Evolutionary conservation across 2,888 invertebrate genomes (phyloP).

Genomic region (Steinernema carpocapsae): DNA sequence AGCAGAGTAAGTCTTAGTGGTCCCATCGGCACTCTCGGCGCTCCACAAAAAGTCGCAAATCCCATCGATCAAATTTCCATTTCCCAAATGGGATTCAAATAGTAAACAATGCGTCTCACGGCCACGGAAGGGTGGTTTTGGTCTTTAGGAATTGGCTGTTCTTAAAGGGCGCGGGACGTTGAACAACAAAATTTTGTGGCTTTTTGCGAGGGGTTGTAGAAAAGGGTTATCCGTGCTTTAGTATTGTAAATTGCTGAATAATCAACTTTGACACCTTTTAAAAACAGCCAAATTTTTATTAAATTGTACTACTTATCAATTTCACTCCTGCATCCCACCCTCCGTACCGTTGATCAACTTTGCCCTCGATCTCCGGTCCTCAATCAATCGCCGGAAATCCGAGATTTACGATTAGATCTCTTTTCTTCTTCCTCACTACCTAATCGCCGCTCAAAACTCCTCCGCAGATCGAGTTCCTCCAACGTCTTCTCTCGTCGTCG

Average conservation of each 20-base stretch:
- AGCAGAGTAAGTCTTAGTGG: conserved; percentile 6
- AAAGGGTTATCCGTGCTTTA: too few species aligned
- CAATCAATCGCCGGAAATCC: not conserved
- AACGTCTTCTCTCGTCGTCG: too few species aligned
- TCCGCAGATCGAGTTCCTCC: conserved; percentile 7
- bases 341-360: not conserved
- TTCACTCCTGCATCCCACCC: not conserved
- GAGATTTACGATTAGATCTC: conserved; percentile 12
- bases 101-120: conserved; percentile 10
- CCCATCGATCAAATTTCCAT: conserved; percentile 22
- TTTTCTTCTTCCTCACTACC: not conserved
- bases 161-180: too few species aligned
- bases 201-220: not conserved
- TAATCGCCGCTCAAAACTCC: not conserved
- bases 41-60: not conserved
- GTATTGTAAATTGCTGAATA: too few species aligned
- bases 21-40: conserved; percentile 22
- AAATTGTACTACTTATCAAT: too few species aligned
- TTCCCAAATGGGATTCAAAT: conserved; percentile 28
- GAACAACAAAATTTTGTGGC: too few species aligned
- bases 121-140: too few species aligned
- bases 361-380: not conserved
- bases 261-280: too few species aligned
- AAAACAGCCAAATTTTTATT: too few species aligned
- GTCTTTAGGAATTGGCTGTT: too few species aligned